Percentiles rank a stretch among this genome's conserved stretches.
Evolutionary conservation across 2,888 invertebrate species (phyloP).

Genomic region (Apeira syringaria): DNA sequence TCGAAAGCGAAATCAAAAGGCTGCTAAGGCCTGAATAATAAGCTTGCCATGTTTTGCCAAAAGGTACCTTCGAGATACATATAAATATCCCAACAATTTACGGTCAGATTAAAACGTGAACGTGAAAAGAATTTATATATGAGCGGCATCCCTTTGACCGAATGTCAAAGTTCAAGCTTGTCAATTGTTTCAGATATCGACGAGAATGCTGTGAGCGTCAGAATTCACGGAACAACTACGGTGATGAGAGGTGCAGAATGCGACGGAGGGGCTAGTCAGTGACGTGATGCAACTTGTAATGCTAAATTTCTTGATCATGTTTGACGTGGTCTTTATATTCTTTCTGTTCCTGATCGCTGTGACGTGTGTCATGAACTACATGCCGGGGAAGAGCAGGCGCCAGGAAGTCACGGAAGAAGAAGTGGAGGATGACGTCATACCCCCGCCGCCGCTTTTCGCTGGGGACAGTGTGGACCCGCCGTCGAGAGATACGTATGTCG

Average conservation of each 20-base stretch:
- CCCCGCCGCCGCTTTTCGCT: conserved; percentile 75
- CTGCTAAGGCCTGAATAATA: not conserved
- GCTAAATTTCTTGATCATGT: conserved; percentile 94
- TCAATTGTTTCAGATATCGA: conserved; percentile 41
- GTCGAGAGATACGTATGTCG: conserved; percentile 74
- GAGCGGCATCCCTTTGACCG: conserved; percentile 29
- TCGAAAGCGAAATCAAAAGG: conserved; percentile 1
- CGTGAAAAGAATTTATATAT: conserved; percentile 34
- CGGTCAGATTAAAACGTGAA: conserved; percentile 33
- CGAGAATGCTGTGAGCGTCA: conserved; percentile 6
- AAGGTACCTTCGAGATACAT: too few species aligned
- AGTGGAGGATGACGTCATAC: conserved; percentile 75
- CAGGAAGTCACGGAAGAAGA: conserved; percentile 78
- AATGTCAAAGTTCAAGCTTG: conserved; percentile 5
- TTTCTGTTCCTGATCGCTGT: conserved; percentile 93
- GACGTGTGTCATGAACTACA: conserved; percentile 92
- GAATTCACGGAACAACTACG: conserved; percentile 4
- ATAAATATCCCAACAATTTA: too few species aligned
- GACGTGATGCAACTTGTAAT: conserved; percentile 92
- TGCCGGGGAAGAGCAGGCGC: conserved; percentile 84
- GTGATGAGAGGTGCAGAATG: conserved; percentile 59
- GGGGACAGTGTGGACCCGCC: conserved; percentile 59
- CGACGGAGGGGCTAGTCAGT: conserved; percentile 51
- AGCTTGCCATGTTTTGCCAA: not conserved
- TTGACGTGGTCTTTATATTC: conserved; percentile 94